Evolutionary conservation across 1,140 invertebrate species (phyloP), one percentile per base, ranked within the genome.

Genomic region (Drosophila kikkawai): DNA sequence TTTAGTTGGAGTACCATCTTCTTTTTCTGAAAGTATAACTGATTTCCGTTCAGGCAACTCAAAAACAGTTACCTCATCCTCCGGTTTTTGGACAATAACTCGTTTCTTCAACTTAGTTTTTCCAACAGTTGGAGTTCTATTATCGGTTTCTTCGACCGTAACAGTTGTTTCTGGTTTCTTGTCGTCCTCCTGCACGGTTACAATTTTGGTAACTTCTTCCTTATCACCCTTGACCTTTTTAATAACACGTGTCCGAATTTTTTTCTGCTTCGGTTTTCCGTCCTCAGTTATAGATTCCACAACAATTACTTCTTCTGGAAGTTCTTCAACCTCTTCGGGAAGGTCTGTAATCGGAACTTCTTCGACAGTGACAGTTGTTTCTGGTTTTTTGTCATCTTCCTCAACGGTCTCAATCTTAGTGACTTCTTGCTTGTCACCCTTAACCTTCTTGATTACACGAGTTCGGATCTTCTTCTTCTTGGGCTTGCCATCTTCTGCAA

Each of bases 161-260:
- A 93, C 83, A 45, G 82, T 92, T 7, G 84, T 93, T 66, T 93
- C 80, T 3, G 93, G 91, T 19, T 91, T 60, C 64, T 93, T 91
- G 29, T 92, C 91, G 8, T 93, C 91, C 70, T 94, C 93, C 74
- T 94, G 93, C 4, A 93, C 78, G 0, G 93, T 93, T 45, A 93
- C 92, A 41, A 93, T 93, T 50, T 92, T 91, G 0, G 91, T 93
- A 2, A 93, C 74, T 75, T 93, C 90, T 80, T 94, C 74, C 15
- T 90, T 92, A 2, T 90, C 83, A 6, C 92, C 93, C 37, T 88
- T 93, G 2, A 92, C 75, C 75, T 92, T 93, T 48, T 93, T 91
- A 11, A 92, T 91, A 0, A 93, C 76, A 7, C 91, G 88, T 12
- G 93, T 93, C 11, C 84, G 92, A 0, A 83, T 84, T 15, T 91